phyloP scores from a whole-genome alignment of 2,888 invertebrate species.

The Cynaeus angustus region DNA sequence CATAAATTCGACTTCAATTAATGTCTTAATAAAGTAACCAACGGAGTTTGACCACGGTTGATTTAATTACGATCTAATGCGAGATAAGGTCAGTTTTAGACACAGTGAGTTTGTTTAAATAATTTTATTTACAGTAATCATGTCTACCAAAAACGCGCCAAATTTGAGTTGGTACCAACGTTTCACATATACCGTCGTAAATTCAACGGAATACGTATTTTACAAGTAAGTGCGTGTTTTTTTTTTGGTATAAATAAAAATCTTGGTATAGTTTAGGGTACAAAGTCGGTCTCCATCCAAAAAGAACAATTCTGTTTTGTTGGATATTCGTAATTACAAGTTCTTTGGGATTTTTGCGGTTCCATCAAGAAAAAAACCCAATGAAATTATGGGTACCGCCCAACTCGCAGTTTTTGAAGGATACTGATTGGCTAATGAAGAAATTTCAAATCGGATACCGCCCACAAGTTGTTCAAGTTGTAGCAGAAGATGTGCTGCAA shows the following conservation, averaged over 20 bases:
- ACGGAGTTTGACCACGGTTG: neutral
- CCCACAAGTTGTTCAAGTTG: conserved; percentile 77
- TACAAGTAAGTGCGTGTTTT: conserved; percentile 64
- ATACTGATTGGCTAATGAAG: conserved; percentile 83
- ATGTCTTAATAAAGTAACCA: neutral
- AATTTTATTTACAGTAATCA: neutral
- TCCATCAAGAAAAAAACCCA: conserved; percentile 84
- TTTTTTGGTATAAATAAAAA: neutral
- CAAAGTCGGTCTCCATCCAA: conserved; percentile 76
- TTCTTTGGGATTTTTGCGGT: conserved; percentile 77
- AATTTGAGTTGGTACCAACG: conserved; percentile 63
- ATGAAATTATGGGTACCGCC: conserved; percentile 85
- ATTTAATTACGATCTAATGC: conserved; percentile 1
- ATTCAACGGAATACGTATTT: conserved; percentile 66
- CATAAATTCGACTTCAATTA: conserved; percentile 5
- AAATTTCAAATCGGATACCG: conserved; percentile 79
- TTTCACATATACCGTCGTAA: conserved; percentile 66
- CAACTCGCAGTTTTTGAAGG: conserved; percentile 79
- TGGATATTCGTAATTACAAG: conserved; percentile 76
- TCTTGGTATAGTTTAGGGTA: conserved; percentile 74
- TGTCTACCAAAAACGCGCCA: conserved; percentile 43
- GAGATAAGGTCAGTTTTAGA: neutral
- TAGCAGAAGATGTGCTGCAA: conserved; percentile 80
- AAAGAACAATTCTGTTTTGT: conserved; percentile 76
- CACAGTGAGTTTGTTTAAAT: neutral